Evolutionary conservation across 2,888 invertebrate genomes (phyloP).

Genomic region (Ophion obscuratus): DNA sequence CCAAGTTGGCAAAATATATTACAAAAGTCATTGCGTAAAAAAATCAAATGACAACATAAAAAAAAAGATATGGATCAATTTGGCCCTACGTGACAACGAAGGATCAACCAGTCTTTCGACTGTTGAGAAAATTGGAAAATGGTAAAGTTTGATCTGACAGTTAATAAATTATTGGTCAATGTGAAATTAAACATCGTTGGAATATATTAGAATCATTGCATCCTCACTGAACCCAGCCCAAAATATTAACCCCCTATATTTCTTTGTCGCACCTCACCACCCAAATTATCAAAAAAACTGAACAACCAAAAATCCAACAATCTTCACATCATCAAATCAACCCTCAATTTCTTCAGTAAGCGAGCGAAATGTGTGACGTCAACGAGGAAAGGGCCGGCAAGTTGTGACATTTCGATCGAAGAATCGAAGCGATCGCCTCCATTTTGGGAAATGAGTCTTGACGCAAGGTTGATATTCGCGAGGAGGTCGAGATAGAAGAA

Average conservation of each 20-base stretch:
- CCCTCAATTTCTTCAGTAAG: not conserved
- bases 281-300: not conserved
- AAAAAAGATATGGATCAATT: not conserved
- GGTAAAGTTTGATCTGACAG: not conserved
- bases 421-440: slow-evolving; percentile 73
- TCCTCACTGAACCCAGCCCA: not conserved
- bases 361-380: not conserved
- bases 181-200: not conserved
- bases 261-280: not conserved
- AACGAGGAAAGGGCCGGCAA: not conserved
- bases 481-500: slow-evolving; percentile 55
- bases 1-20: too few species aligned
- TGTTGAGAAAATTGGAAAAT: not conserved
- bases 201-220: not conserved
- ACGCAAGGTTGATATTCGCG: slow-evolving; percentile 66
- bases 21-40: too few species aligned
- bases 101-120: not conserved
- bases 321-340: not conserved
- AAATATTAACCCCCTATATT: not conserved
- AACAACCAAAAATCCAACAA: not conserved
- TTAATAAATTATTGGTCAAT: not conserved
- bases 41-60: too few species aligned
- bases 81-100: not conserved
- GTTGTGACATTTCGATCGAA: not conserved
- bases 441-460: slow-evolving; percentile 81